Evolutionary conservation across 1,140 invertebrate genomes (phyloP), one percentile per base, ranked within the genome.

Genomic region (Coenobita brevimanus): DNA sequence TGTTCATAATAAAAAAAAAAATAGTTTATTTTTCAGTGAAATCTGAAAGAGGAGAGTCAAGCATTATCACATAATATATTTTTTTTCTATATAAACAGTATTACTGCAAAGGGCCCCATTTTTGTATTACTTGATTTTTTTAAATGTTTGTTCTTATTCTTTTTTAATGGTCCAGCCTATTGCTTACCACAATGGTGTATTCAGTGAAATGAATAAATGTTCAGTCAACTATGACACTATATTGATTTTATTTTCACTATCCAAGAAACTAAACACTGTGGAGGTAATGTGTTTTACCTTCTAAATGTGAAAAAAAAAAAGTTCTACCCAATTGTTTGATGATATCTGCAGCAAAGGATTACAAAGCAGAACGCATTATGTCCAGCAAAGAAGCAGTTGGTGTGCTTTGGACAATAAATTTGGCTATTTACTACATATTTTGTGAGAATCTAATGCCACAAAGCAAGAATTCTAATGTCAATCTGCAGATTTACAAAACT

Each of bases 341-440:
- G 10, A 57, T 79, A n/a, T 8, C n/a, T 57, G 46, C 76, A 79
- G 33, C 21, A 54, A 57, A 79, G 4, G 43, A 79, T 54, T 79
- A 79, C 50, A 82, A 64, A 82, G 60, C 79, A 79, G n/a, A 79
- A 57, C n/a, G 75, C 46, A 54, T 79, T 54, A 79, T 79, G 3
- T 54, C 60, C 79, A 64, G 36, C 54, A 64, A 41, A 82, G 60
- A 38, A 41, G 79, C 33, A 67, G 57, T 64, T 36, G 13, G 1
- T 64, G 41, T 82, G n/a, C 43, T 67, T 64, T 64, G 57, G 30
- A 82, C n/a, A 30, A 64, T 38, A 10, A 62, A 36, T 30, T 82
- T 82, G 10, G 79, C 27, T 6, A 60, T 60, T 36, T 82, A 60
- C 33, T 50, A 54, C 17, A 10, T 60, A 4, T 3, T 13, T 64